Evolutionary conservation across 2,888 invertebrate species (phyloP), one percentile per base, ranked within the genome.

Genomic region (Leptogaster cylindrica): DNA sequence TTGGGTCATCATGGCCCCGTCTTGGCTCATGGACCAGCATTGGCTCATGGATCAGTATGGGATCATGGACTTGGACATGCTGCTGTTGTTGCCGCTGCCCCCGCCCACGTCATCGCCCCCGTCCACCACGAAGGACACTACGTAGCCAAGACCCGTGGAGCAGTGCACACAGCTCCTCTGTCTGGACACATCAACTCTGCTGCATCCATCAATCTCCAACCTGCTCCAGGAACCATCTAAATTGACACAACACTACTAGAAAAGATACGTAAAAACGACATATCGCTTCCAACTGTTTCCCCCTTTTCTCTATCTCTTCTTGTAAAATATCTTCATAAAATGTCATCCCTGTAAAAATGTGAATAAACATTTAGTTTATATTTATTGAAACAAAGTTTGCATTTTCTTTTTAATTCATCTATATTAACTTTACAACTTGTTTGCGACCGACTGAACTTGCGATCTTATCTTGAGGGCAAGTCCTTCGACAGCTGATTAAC

Each of bases 101-200:
- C 80, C 78, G 31, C 81, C 77, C 58, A 79, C 79, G 20, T 81
- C 75, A 69, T 77, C 75, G 71, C 78, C 75, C 77, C 55, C 18
- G 36, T 82, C 78, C 73, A 82, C 70, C 76, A 76, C 72, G 77
- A 76, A 70, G 79, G 79, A 68, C 76, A 75, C 55, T 80, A 80
- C 70, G 77, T 80, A 2, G 80, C 80, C 68, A 76, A 80, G 73
- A 80, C 79, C 27, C 80, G 79, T 73, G 80, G 80, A 69, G 79
- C 80, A 69, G 75, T 80, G 41, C 80, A 80, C 67, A 76, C 78
- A 39, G 80, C 80, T 55, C 80, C 80, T 58, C 74, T 80, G 50
- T 76, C 79, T 65, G 80, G 80, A 66, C 80, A 80, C 72, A 74
- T 77, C 68, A 75, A 76, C 68, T 80, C 80, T 1, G 80, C 78